Conservation (phyloP, 2,888 invertebrate genomes). For the Cinara cedri region DNA sequence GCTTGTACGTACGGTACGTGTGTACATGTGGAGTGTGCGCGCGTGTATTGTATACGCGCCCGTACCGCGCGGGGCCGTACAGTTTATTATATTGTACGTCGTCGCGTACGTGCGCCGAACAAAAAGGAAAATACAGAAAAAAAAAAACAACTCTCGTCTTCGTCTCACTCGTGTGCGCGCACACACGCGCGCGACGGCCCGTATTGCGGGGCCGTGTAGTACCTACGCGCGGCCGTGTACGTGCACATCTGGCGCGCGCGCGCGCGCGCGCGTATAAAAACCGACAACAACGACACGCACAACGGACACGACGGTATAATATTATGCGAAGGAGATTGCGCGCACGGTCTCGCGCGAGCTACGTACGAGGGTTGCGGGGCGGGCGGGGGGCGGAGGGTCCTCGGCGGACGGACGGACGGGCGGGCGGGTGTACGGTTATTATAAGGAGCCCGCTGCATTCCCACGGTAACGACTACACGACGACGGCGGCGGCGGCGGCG, state of each 20-base stretch:
- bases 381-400: too few species aligned
- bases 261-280: not conserved
- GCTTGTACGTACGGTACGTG: slow-evolving; percentile 11
- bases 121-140: not conserved
- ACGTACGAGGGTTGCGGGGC: too few species aligned
- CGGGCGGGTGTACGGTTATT: slow-evolving; percentile 51
- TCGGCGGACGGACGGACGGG: slow-evolving; percentile 35
- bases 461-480: slow-evolving; percentile 57
- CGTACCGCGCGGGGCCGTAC: too few species aligned
- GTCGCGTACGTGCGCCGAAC: slow-evolving; percentile 41
- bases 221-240: not conserved
- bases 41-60: too few species aligned
- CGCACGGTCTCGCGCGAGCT: slow-evolving; percentile 15
- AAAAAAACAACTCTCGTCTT: slow-evolving; percentile 44
- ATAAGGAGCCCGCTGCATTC: slow-evolving; percentile 59
- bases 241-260: slow-evolving; percentile 27
- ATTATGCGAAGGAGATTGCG: slow-evolving; percentile 51
- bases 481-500: slow-evolving; percentile 45
- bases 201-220: not conserved
- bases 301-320: not conserved
- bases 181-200: not conserved
- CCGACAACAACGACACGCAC: not conserved
- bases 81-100: not conserved
- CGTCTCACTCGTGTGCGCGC: slow-evolving; percentile 43
- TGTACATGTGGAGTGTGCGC: too few species aligned